These are phyloP conservation scores for Vanacampus margaritifer DNA, from an alignment of 2,113 vertebrate species.

Conservation along the genomic window DNA sequence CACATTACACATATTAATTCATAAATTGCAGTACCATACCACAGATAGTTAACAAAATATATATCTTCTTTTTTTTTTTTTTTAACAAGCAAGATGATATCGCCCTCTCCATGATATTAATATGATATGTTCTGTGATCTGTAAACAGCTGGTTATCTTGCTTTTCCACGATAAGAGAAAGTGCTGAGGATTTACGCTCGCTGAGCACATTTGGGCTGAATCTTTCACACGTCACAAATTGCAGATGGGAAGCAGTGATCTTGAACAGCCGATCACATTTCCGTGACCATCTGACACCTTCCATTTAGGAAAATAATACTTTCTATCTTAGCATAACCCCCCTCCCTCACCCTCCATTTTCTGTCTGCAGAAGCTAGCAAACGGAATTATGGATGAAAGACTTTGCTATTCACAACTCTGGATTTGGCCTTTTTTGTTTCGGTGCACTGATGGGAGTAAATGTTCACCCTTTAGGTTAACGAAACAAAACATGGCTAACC, in stretches of 20 bases:
- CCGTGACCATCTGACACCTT: constrained; percentile 99
- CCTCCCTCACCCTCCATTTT: background rate
- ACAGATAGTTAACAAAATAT: constrained; percentile 76
- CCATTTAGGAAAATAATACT: constrained; percentile 99
- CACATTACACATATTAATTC: constrained; percentile 62
- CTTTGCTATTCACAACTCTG: constrained; percentile 74
- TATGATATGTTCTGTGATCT: constrained; percentile 99
- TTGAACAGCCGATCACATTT: constrained; percentile 99
- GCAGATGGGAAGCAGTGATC: constrained; percentile 99
- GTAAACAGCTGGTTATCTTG: constrained; percentile 99
- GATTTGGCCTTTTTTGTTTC: constrained; percentile 60
- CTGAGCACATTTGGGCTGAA: constrained; percentile 99
- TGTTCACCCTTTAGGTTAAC: constrained; percentile 37
- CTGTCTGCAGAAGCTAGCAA: constrained; percentile 90
- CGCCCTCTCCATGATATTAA: constrained; percentile 94
- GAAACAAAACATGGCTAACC: constrained; percentile 10
- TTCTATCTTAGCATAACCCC: constrained; percentile 99
- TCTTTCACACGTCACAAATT: constrained; percentile 99
- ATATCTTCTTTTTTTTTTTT: constrained; percentile 61
- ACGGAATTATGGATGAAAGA: constrained; percentile 96
- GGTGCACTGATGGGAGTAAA: constrained; percentile 57
- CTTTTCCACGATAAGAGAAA: constrained; percentile 99
- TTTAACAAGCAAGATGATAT: constrained; percentile 83
- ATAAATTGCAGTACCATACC: constrained; percentile 67
- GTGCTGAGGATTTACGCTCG: constrained; percentile 98